A percentile compares a stretch with the other conserved stretches of the same genome.
phyloP scores from a whole-genome alignment of 92 coral and sea anemone genomes.

The Ricordea florida region DNA sequence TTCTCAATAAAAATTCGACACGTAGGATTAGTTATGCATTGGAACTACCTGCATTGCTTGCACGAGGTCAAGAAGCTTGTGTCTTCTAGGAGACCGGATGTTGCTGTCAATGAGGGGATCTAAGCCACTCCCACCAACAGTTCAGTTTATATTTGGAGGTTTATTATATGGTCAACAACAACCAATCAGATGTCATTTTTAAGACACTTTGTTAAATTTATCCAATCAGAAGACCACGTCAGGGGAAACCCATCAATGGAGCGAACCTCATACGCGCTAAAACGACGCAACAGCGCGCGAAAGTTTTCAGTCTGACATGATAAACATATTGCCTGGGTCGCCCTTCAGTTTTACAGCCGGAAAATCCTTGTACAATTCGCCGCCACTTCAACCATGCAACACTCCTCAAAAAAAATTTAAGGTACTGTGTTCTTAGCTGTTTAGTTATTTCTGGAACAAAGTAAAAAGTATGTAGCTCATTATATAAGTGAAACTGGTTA shows the following conservation, averaged over 20 bases:
- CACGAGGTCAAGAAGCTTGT: slow-evolving; percentile 31
- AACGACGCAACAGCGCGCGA: neutral
- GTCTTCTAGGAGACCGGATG: slow-evolving; percentile 48
- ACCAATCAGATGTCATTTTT: neutral
- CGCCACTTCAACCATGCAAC: neutral
- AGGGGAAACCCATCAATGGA: slow-evolving; percentile 14
- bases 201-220: neutral
- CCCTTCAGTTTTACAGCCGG: neutral
- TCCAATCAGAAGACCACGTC: slow-evolving; percentile 13
- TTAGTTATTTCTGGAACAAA: too few species aligned
- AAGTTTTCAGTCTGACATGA: neutral
- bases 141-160: neutral
- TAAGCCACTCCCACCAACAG: neutral
- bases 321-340: neutral
- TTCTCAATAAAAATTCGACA: too few species aligned
- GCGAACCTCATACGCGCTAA: slow-evolving; percentile 13
- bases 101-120: slow-evolving; percentile 10
- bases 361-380: neutral
- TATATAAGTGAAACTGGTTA: too few species aligned
- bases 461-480: too few species aligned
- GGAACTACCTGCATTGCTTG: slow-evolving; percentile 28
- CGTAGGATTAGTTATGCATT: neutral
- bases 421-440: too few species aligned
- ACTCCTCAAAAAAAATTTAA: neutral
- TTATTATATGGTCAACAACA: neutral